Conservation (phyloP, 2,888 invertebrate genomes). For the Hyalella azteca region DNA sequence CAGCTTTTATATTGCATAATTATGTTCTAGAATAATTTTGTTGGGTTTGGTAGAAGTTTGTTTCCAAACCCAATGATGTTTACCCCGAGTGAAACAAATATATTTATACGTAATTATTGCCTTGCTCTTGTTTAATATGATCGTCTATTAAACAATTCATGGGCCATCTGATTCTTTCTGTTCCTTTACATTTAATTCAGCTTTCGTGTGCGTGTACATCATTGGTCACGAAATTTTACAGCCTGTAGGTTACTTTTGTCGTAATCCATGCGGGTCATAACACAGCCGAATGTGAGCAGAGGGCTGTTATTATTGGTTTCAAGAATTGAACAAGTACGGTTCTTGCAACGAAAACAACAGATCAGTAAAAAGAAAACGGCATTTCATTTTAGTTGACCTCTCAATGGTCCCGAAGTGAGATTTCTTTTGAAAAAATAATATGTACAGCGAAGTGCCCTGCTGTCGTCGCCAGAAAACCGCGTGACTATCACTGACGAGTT, state of each 20-base stretch:
- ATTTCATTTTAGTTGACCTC: too few species aligned
- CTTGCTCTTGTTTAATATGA: constrained; percentile 14
- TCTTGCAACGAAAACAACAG: neutral
- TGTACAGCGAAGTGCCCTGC: too few species aligned
- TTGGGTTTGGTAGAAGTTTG: neutral
- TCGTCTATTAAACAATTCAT: neutral
- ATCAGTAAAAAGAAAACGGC: too few species aligned
- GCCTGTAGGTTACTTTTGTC: neutral
- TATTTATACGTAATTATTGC: neutral
- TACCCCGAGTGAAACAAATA: neutral
- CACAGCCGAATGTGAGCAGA: neutral
- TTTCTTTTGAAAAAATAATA: too few species aligned
- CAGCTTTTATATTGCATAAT: neutral
- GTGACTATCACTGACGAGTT: too few species aligned
- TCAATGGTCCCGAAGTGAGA: too few species aligned
- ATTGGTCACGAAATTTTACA: neutral
- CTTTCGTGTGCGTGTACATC: neutral
- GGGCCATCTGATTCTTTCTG: neutral
- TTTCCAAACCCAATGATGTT: neutral
- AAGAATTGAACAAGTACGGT: neutral
- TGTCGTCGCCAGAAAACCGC: too few species aligned
- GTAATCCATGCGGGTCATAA: neutral
- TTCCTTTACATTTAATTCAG: neutral
- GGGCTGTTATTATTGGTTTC: neutral
- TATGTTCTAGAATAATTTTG: neutral